phyloP scores from a whole-genome alignment of 2,888 invertebrate genomes.

The Alcis repandata region DNA sequence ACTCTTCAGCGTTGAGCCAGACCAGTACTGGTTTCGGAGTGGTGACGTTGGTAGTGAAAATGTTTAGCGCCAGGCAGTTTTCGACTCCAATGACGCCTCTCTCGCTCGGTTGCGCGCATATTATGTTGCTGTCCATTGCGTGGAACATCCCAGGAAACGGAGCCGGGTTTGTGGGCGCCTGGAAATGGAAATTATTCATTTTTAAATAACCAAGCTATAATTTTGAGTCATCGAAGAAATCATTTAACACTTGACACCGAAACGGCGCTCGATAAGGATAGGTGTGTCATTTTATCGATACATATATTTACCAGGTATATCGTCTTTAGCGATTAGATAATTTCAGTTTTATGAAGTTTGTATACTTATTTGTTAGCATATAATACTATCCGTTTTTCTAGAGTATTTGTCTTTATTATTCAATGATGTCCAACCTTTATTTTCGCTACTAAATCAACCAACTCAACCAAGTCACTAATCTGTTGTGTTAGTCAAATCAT shows the following conservation, averaged over 20 bases:
- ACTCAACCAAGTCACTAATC: too few relatives aligned
- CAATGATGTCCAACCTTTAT: too few relatives aligned
- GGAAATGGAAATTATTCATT: constrained; percentile 42
- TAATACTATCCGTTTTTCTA: too few relatives aligned
- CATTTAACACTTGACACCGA: neutral
- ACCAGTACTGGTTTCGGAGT: constrained; percentile 72
- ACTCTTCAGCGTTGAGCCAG: constrained; percentile 75
- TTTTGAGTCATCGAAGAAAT: neutral
- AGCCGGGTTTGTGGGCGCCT: constrained; percentile 53
- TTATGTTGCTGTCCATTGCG: constrained; percentile 61
- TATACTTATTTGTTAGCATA: too few relatives aligned
- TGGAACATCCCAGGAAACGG: constrained; percentile 42
- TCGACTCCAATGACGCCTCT: constrained; percentile 72
- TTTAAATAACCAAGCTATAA: neutral
- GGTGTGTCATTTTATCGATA: constrained; percentile 33
- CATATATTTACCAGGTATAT: neutral
- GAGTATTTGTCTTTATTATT: too few relatives aligned
- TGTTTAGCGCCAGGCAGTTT: constrained; percentile 72
- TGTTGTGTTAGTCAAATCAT: too few relatives aligned
- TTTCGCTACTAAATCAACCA: too few relatives aligned
- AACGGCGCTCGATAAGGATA: constrained; percentile 9
- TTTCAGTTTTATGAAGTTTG: neutral
- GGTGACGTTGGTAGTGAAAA: constrained; percentile 67
- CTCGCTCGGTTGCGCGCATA: constrained; percentile 70
- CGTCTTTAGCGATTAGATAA: constrained; percentile 33